A percentile compares a stretch with the other conserved stretches of the same genome.
Conservation (phyloP, 2,113 vertebrate genomes). For the Ammospiza caudacuta region DNA sequence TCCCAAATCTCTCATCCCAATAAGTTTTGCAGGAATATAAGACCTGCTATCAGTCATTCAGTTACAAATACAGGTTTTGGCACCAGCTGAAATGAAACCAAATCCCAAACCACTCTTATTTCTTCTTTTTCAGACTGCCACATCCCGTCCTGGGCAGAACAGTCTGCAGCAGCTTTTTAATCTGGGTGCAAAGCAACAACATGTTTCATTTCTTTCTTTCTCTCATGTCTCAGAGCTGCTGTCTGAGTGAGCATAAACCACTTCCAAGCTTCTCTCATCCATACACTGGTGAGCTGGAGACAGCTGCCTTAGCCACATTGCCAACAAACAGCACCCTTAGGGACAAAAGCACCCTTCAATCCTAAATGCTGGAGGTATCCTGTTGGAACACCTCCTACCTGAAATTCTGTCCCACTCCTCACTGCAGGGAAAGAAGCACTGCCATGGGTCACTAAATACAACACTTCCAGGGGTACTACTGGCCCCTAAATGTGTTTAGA, state of each 20-base stretch:
- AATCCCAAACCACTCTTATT: neutral
- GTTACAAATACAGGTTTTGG: neutral
- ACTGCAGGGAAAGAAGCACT: neutral
- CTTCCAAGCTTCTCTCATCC: neutral
- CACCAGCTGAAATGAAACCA: neutral
- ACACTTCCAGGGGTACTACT: neutral
- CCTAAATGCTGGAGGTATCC: neutral
- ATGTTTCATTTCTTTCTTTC: neutral
- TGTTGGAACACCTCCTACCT: neutral
- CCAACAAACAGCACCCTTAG: neutral
- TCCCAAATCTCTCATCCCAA: neutral
- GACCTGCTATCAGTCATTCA: neutral
- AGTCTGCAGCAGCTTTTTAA: neutral
- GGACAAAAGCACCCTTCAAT: neutral
- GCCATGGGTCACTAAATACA: neutral
- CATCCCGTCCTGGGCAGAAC: rapidly evolving
- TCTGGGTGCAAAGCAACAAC: neutral
- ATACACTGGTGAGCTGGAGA: neutral
- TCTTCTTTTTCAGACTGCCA: neutral
- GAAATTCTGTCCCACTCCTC: neutral
- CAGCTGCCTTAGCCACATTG: neutral
- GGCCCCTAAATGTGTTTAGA: neutral
- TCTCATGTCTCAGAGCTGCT: neutral
- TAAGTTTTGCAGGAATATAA: neutral
- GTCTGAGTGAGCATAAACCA: neutral